A percentile compares a stretch with the other conserved stretches of the same genome.
phyloP scores from a whole-genome alignment of 1,140 invertebrate species.

The Drosophila murphyi region DNA sequence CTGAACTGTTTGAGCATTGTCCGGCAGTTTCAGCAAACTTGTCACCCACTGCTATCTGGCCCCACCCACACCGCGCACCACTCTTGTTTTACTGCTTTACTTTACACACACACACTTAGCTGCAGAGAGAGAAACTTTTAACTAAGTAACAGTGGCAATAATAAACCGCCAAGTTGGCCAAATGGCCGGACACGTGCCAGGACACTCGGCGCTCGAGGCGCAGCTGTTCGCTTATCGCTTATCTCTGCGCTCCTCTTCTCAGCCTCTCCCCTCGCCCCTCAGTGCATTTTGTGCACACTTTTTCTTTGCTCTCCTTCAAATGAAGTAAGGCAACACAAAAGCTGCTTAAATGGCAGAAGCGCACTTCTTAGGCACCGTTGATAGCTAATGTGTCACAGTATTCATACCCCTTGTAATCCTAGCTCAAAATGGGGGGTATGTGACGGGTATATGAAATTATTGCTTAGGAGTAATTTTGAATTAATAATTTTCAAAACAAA shows the following conservation, averaged over 20 bases:
- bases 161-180: conserved; percentile 49
- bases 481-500: too few species aligned
- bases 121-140: conserved; percentile 26
- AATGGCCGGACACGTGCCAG: conserved; percentile 48
- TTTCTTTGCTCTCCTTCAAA: conserved; percentile 21
- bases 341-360: conserved; percentile 47
- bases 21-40: conserved; percentile 22
- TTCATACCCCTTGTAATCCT: background rate
- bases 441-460: background rate
- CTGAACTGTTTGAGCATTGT: conserved; percentile 21
- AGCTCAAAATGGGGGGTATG: background rate
- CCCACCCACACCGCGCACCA: background rate
- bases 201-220: conserved; percentile 15
- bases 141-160: conserved; percentile 48
- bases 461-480: too few species aligned
- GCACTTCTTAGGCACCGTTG: conserved; percentile 8
- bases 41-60: conserved; percentile 1
- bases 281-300: background rate
- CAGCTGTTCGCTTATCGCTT: conserved; percentile 51
- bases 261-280: too few species aligned
- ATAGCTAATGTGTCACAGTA: conserved; percentile 16
- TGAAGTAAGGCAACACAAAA: conserved; percentile 52
- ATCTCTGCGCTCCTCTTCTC: conserved; percentile 6
- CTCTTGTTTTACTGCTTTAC: background rate
- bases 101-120: background rate